Evolutionary conservation across 2,797 vertebrate species (phyloP), one percentile per base, ranked within the genome.

Genomic region (Phrynocephalus vlangalii): DNA sequence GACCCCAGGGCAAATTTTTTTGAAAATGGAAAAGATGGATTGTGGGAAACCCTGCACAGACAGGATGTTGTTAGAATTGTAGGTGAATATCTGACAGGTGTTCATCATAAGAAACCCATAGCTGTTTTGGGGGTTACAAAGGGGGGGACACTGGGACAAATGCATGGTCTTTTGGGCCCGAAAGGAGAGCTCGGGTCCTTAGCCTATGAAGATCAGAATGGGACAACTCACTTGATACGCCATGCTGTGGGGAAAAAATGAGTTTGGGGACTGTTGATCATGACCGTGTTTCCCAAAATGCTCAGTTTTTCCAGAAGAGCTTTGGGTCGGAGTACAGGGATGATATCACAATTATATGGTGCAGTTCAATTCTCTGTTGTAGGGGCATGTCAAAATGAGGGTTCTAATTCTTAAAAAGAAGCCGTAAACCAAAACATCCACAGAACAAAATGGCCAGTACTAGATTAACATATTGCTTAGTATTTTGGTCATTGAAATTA

Each of bases 11-110:
- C 95, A 98, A 98, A 86, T 99, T 99, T 89, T 90, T 99, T n/a
- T n/a, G 94, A 98, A 99, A 92, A 96, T 99, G 90, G 99, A 98
- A 56, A 98, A 0, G 99, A 99, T 11, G 99, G 99, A 26, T 96
- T 99, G 68, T 99, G 99, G 99, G 99, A 99, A 96, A 99, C 98
- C 0, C 98, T 99, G 94, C 99, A 99, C 93, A 97, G 99, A 78
- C 99, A 99, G 94, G 99, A 99, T 92, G 98, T 99, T 92, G 98
- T 99, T 85, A 98, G 98, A 90, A 97, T 99, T 79, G 98, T 99
- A 22, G 99, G 99, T 4, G 98, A 99, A 90, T 98, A 99, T 93
- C 96, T 99, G 78, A 99, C 98, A 0, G 98, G 99, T 20, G 98
- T 99, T 93, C 98, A 98, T 92, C 99, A 98, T 93, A 97, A 98